phyloP scores from a whole-genome alignment of 2,888 invertebrate genomes.

The Nemotelus nigrinus region DNA sequence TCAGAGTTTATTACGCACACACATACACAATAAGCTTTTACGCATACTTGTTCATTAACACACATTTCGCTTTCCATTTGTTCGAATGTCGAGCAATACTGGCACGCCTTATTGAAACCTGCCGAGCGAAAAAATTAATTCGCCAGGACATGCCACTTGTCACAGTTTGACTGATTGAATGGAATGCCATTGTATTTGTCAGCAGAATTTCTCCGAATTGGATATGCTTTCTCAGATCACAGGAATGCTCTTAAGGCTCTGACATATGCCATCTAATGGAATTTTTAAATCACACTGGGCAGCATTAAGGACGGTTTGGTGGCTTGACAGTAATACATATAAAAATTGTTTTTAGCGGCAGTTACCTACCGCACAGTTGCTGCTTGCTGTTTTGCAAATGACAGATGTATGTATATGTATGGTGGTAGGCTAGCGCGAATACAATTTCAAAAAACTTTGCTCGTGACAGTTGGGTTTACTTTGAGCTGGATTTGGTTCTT shows the following conservation, averaged over 20 bases:
- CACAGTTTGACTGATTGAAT: conserved; percentile 42
- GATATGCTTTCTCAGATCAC: background rate
- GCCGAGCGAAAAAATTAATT: conserved; percentile 29
- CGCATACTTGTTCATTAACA: background rate
- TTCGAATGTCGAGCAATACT: background rate
- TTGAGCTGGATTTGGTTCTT: no score
- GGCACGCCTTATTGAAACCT: background rate
- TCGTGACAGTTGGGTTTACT: no score
- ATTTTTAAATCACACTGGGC: conserved; percentile 24
- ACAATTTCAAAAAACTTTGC: no score
- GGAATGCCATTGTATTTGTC: conserved; percentile 18
- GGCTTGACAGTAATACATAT: no score
- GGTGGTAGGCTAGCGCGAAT: no score
- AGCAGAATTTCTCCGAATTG: background rate
- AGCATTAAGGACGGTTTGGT: background rate
- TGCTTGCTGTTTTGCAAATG: no score
- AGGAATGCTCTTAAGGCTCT: background rate
- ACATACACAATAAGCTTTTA: no score
- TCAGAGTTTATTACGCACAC: no score
- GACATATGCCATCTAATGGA: conserved; percentile 25
- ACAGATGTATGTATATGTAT: no score
- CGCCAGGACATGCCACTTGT: conserved; percentile 33
- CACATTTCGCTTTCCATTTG: background rate
- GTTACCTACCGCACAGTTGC: no score
- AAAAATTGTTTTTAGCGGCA: no score